Evolutionary conservation across 2,888 invertebrate genomes (phyloP), one percentile per base, ranked within the genome.

Genomic region (Tetanocera ferruginea): DNA sequence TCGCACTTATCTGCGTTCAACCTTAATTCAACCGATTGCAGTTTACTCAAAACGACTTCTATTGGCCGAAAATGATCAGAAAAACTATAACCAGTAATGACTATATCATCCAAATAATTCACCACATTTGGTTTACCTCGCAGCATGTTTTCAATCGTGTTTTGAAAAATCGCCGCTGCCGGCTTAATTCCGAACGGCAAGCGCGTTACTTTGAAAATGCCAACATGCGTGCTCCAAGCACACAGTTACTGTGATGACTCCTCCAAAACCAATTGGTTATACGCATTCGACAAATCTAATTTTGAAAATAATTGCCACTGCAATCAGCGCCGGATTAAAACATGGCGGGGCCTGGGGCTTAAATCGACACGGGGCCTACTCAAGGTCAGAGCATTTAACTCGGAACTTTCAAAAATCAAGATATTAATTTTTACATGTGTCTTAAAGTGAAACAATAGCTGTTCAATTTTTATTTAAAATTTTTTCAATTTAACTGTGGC

Each of bases 221-320:
- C 76, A 9, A 80, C 51, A 19, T 76, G 80, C 1, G 73, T 80
- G 37, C 64, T 76, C 74, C 52, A 78, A 0, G 78, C 60, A 37
- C 80, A 80, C 19, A 79, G 52, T 52, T 52, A 23, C 31, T 78
- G 70, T 14, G 75, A 78, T 57, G 1, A 28, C 67, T 31, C 78
- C 72, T 62, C 67, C 82, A 81, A 37, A 83, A 28, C 84, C 86
- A 31, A 79, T 25, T 83, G 85, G 14, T 77, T 72, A n/a, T 87
- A 80, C 0, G 86, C 85, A 2, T 43, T 67, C n/a, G 43, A 37
- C 8, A 64, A 85, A 76, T 62, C 64, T 69, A 28, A 14, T 70
- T 23, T 77, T 74, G 17, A 71, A 78, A 69, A 52, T 67, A 43
- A 57, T 4, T 19, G n/a, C n/a, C n/a, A n/a, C n/a, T n/a, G n/a